Conservation (phyloP, 2,888 invertebrate genomes). For the Rhamnusium bicolor region DNA sequence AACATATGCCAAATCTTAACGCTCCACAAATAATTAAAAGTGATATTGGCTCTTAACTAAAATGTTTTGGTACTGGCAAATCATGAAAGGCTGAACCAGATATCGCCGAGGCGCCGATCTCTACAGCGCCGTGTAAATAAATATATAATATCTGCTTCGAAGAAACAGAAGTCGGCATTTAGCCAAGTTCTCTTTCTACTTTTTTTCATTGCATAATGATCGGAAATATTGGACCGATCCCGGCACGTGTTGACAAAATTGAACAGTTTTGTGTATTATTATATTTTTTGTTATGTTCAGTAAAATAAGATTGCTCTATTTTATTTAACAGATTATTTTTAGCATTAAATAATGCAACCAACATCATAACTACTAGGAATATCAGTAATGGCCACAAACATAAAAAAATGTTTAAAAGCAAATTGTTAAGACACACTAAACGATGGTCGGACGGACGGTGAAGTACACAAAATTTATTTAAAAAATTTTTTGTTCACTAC, state of each 20-base stretch:
- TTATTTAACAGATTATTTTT: neutral
- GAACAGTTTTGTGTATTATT: neutral
- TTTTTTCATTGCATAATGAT: constrained; percentile 3
- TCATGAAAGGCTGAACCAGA: constrained; percentile 10
- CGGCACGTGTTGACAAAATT: neutral
- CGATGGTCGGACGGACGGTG: too few species aligned
- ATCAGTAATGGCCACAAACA: neutral
- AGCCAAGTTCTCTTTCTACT: constrained; percentile 18
- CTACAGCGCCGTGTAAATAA: constrained; percentile 18
- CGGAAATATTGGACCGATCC: neutral
- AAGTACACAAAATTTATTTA: too few species aligned
- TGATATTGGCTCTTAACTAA: neutral
- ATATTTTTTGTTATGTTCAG: neutral
- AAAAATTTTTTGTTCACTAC: too few species aligned
- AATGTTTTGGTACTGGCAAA: constrained; percentile 6
- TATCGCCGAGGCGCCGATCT: constrained; percentile 25
- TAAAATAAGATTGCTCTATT: neutral
- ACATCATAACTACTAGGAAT: neutral
- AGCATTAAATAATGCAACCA: neutral
- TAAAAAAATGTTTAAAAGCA: too few species aligned
- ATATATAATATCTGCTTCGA: constrained; percentile 24
- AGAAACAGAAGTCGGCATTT: constrained; percentile 27
- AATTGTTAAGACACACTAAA: too few species aligned
- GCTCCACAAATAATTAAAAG: neutral
- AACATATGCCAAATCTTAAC: constrained; percentile 27